Evolutionary conservation across 2,888 invertebrate species (phyloP), one percentile per base, ranked within the genome.

Genomic region (Meteorus cinctellus): DNA sequence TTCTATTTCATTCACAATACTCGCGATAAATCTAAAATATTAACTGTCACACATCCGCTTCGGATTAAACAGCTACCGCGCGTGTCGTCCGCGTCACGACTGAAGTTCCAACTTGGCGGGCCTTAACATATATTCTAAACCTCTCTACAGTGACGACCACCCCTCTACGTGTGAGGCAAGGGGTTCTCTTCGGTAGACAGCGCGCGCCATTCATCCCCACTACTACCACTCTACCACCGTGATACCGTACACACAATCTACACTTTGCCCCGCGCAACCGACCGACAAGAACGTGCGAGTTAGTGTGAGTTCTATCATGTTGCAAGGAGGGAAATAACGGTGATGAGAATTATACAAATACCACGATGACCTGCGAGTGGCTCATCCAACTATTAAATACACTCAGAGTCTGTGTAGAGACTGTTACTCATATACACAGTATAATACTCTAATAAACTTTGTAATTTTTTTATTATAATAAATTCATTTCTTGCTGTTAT

Each of bases 81-180:
- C 87, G 86, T 86, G 87, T 85, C 88, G 76, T 72, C 51, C 76
- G 88, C 89, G 87, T 86, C 82, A 82, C 85, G 86, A 89, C 89
- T 89, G 87, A 86, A 86, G 81, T 86, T 83, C 82, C 83, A 81
- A 82, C 82, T 84, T 82, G 81, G 81, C 81, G 83, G 82, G 83
- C 80, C 81, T 82, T 83, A 79, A 82, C 83, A 84, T 87, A 86
- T 86, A 87, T 86, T 78, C 80, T 73, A 83, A 80, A 65, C 73
- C 78, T 63, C 73, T 74, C 55, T 19, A 55, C 55, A 55, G 55
- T 73, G 27, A 60, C 29, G 78, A 77, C 79, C 72, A 59, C 77
- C 63, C 60, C 67, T 71, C 66, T 51, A 68, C 68, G 41, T 36
- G 62, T 68, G 63, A 78, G 77, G 80, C 78, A 79, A 81, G 80